These are phyloP conservation scores for Nerophis lumbriciformis DNA, from an alignment of 2,113 vertebrate genomes.

Conservation along the genomic window DNA sequence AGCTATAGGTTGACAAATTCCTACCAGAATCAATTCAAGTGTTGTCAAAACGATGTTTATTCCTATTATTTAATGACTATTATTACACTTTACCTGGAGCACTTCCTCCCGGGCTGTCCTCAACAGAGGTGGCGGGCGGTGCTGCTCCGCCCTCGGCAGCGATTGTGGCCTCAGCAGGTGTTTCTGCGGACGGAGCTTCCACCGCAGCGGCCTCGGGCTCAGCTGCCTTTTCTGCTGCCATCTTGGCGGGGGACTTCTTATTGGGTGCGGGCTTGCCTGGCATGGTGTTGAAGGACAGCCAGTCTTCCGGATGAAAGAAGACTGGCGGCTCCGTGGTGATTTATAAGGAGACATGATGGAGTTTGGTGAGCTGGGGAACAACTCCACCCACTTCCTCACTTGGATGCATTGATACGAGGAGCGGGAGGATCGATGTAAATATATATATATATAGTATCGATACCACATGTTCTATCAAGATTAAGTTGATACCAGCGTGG, in stretches of 20 bases:
- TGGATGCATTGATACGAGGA: background rate
- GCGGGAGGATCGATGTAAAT: too few species aligned
- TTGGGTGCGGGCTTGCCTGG: constrained; percentile 56
- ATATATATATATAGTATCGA: too few species aligned
- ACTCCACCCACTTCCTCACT: constrained; percentile 38
- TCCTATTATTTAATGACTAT: background rate
- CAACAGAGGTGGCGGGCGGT: constrained; percentile 5
- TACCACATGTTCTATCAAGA: too few species aligned
- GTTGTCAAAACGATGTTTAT: background rate
- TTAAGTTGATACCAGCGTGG: too few species aligned
- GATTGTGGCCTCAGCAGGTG: constrained; percentile 5
- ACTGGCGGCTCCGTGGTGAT: constrained; percentile 17
- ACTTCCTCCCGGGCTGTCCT: constrained; percentile 29
- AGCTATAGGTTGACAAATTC: too few species aligned
- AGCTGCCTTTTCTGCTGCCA: constrained; percentile 46
- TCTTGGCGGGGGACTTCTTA: constrained; percentile 63
- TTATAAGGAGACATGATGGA: constrained; percentile 43
- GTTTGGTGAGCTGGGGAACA: constrained; percentile 2
- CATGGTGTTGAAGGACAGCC: constrained; percentile 40
- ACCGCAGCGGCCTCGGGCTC: constrained; percentile 17
- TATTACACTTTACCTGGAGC: constrained; percentile 38
- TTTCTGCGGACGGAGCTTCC: background rate
- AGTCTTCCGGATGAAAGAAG: constrained; percentile 29
- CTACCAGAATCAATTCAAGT: background rate
- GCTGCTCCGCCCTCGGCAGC: constrained; percentile 13